Conservation (phyloP, 2,113 vertebrate genomes). For the Perca fluviatilis region DNA sequence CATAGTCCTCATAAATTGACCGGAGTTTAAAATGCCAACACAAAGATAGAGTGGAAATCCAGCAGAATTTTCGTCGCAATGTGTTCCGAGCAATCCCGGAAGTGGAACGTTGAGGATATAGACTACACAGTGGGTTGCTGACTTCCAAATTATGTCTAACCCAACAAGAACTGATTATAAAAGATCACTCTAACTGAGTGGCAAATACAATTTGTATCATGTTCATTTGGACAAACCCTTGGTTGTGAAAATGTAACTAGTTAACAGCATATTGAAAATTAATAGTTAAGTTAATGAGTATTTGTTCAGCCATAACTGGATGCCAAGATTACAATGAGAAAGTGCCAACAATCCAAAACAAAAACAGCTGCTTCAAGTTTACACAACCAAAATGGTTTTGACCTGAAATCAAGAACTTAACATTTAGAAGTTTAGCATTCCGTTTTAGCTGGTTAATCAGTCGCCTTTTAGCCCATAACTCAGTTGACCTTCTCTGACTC, state of each 20-base stretch:
- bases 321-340: neutral
- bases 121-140: neutral
- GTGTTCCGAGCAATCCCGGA: no score
- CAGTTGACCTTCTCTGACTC: neutral
- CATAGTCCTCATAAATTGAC: no score
- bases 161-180: neutral
- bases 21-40: no score
- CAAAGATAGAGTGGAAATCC: no score
- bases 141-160: neutral
- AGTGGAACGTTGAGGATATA: no score
- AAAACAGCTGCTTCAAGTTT: slow-evolving; percentile 47
- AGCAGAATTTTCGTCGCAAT: no score
- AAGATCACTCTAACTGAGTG: neutral
- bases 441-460: neutral
- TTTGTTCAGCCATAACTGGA: slow-evolving; percentile 4
- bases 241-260: neutral
- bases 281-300: neutral
- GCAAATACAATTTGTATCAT: neutral
- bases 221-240: neutral
- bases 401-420: slow-evolving; percentile 17
- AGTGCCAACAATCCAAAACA: slow-evolving; percentile 19
- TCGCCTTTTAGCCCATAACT: neutral
- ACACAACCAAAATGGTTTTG: slow-evolving; percentile 26
- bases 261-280: slow-evolving; percentile 31
- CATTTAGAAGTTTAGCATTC: slow-evolving; percentile 11